These are phyloP conservation scores for Orthosia cruda DNA, from an alignment of 2,888 invertebrate genomes.

Conservation along the genomic window DNA sequence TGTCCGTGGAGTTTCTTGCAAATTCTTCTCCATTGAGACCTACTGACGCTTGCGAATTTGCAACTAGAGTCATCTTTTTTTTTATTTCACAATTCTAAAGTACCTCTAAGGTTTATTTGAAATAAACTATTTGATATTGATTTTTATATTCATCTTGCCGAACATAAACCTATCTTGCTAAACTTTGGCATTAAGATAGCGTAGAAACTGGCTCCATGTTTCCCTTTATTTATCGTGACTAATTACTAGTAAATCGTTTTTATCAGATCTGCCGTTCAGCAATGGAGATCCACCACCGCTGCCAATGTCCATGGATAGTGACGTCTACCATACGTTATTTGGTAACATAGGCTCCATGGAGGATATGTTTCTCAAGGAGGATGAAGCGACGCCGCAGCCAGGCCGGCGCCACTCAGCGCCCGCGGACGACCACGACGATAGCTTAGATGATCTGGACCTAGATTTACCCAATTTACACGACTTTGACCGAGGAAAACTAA, in stretches of 20 bases:
- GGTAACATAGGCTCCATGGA: slow-evolving; percentile 46
- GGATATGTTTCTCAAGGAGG: slow-evolving; percentile 36
- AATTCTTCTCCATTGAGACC: no score
- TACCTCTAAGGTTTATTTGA: no score
- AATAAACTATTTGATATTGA: no score
- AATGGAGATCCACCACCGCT: slow-evolving; percentile 6
- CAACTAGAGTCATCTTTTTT: no score
- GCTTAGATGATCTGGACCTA: not conserved
- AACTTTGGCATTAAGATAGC: no score
- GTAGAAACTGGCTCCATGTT: not conserved
- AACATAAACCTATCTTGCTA: no score
- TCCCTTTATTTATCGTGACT: not conserved
- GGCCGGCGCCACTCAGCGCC: not conserved
- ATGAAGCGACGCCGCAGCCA: not conserved
- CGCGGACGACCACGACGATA: not conserved
- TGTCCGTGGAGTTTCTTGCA: no score
- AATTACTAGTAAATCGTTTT: not conserved
- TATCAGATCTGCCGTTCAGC: slow-evolving; percentile 16
- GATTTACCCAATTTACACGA: slow-evolving; percentile 1
- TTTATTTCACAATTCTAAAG: no score
- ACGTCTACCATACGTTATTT: slow-evolving; percentile 46
- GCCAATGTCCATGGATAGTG: not conserved
- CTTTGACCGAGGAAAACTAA: not conserved
- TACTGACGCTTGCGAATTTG: no score
- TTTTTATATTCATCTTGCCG: no score